Conservation (phyloP, 2,113 vertebrate species). For the Rhinolophus ferrumequinum region DNA sequence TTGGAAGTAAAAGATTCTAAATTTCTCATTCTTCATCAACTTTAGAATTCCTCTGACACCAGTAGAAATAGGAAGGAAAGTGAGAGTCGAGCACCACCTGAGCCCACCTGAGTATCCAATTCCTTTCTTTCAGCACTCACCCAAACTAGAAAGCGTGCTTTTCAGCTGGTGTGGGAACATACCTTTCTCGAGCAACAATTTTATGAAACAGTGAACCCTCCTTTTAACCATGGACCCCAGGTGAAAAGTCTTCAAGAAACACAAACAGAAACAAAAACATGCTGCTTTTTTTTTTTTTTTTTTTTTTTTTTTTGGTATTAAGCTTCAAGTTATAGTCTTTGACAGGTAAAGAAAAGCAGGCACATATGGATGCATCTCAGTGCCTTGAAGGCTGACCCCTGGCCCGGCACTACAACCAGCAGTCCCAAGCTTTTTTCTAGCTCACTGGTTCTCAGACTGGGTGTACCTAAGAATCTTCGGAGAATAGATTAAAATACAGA, state of each 20-base stretch:
- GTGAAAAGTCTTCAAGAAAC: not conserved
- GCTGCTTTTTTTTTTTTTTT: not conserved
- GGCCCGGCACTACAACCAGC: not conserved
- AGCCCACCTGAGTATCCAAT: not conserved
- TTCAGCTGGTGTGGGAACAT: not conserved
- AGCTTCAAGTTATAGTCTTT: not conserved
- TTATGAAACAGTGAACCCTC: not conserved
- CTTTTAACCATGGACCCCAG: not conserved
- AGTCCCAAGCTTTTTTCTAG: not conserved
- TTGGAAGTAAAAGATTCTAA: not conserved
- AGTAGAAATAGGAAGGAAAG: slow-evolving; percentile 28
- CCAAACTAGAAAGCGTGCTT: not conserved
- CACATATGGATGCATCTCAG: not conserved
- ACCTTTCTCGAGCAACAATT: not conserved
- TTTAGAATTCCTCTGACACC: not conserved
- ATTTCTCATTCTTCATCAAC: not conserved
- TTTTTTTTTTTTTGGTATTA: not conserved
- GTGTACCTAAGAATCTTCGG: not conserved
- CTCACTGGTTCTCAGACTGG: not conserved
- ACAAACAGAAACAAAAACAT: not conserved
- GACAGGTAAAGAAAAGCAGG: not conserved
- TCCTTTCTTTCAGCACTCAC: not conserved
- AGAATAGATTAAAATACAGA: not conserved
- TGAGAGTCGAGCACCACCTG: not conserved
- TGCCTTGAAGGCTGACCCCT: not conserved